Conservation (phyloP, 1,140 invertebrate genomes). For the Drosophila littoralis region DNA sequence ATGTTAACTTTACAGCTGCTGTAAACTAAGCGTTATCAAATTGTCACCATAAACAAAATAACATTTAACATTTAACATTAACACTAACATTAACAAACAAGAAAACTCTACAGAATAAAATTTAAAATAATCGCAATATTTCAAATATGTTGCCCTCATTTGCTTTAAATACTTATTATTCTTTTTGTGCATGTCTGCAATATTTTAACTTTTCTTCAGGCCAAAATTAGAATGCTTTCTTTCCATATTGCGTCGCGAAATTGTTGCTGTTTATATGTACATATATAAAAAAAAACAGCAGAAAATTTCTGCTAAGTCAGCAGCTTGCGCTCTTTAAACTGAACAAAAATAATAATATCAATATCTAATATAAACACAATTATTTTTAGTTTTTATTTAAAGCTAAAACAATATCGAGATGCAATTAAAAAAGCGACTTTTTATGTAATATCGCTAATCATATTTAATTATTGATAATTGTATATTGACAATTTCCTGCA, state of each 20-base stretch:
- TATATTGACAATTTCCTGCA: conserved; percentile 22
- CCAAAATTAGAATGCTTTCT: neutral
- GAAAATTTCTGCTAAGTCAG: conserved; percentile 10
- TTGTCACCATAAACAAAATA: no score
- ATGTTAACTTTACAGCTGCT: neutral
- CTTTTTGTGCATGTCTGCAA: no score
- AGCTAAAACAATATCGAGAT: neutral
- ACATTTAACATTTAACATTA: no score
- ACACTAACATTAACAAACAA: no score
- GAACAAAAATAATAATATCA: neutral
- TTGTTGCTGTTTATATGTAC: neutral
- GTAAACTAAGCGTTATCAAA: no score
- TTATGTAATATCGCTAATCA: conserved; percentile 1
- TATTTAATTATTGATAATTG: conserved; percentile 27
- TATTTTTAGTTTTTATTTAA: neutral
- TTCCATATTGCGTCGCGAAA: conserved; percentile 22
- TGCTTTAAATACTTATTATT: no score
- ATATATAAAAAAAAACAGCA: neutral
- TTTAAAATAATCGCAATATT: no score
- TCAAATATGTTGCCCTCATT: no score
- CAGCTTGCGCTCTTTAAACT: neutral
- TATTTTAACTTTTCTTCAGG: neutral
- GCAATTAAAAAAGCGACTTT: neutral
- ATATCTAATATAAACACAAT: neutral
- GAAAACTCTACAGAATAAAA: no score